Percentiles rank a stretch among this genome's conserved stretches.
These are phyloP conservation scores for Origma solitaria DNA, from an alignment of 2,113 vertebrate species.

Conservation along the genomic window DNA sequence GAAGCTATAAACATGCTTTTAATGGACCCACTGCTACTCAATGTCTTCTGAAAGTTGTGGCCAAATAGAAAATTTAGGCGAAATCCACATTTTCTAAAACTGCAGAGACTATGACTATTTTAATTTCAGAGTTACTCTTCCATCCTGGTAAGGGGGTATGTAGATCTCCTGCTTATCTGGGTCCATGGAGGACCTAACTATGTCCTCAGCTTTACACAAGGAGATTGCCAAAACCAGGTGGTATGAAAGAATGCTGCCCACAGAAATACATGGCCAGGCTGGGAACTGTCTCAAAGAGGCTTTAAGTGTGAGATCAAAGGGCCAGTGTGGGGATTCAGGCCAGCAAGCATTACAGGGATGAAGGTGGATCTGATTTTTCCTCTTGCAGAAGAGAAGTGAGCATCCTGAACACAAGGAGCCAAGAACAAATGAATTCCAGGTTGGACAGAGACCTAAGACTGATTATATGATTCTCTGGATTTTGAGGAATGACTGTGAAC, in stretches of 20 bases:
- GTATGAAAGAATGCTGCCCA: not conserved
- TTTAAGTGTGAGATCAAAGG: not conserved
- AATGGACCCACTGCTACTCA: not conserved
- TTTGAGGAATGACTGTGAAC: constrained; percentile 14
- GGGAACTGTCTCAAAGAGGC: not conserved
- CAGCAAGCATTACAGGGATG: not conserved
- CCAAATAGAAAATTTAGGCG: not conserved
- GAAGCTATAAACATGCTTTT: not conserved
- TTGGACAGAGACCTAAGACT: not conserved
- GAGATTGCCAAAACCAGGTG: not conserved
- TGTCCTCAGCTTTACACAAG: not conserved
- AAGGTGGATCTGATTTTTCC: not conserved
- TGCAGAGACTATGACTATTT: not conserved
- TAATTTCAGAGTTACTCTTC: not conserved
- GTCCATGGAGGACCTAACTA: not conserved
- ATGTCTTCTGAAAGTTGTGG: not conserved
- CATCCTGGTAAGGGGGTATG: not conserved
- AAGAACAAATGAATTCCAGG: constrained; percentile 5
- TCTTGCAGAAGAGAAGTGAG: not conserved
- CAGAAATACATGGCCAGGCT: not conserved
- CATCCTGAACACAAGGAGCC: not conserved
- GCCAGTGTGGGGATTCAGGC: not conserved
- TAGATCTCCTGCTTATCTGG: not conserved
- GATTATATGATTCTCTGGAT: not conserved
- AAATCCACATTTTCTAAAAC: not conserved